Conservation (phyloP, 2,113 vertebrate genomes). For the Oenanthe oenanthe region DNA sequence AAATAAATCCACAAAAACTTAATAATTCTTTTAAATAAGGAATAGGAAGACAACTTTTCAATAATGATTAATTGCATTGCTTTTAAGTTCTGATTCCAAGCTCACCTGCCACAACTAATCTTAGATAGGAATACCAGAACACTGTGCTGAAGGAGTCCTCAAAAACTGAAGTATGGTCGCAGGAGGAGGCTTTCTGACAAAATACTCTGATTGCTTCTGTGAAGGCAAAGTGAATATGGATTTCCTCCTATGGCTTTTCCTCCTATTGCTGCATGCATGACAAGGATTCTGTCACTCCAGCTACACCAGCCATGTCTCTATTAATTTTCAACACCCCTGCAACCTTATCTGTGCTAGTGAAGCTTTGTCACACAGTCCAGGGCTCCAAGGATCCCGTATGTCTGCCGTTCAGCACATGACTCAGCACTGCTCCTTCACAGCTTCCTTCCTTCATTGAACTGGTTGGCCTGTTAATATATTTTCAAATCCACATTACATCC, state of each 20-base stretch:
- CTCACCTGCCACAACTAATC: neutral
- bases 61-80: neutral
- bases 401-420: neutral
- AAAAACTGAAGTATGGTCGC: neutral
- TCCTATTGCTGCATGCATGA: neutral
- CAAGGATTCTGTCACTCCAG: conserved; percentile 41
- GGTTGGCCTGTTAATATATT: neutral
- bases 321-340: conserved; percentile 31
- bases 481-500: neutral
- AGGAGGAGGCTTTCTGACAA: neutral
- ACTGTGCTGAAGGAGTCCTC: neutral
- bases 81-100: neutral
- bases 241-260: neutral
- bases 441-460: neutral
- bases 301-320: neutral
- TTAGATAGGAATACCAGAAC: neutral
- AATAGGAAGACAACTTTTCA: neutral
- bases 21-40: neutral
- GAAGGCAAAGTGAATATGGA: neutral
- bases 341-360: conserved; percentile 9
- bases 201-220: neutral
- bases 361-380: neutral
- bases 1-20: neutral
- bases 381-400: neutral
- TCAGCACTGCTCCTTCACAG: neutral